Base-by-base conservation (phyloP, 2,888 invertebrate species). In the Pammene fasciana region DNA sequence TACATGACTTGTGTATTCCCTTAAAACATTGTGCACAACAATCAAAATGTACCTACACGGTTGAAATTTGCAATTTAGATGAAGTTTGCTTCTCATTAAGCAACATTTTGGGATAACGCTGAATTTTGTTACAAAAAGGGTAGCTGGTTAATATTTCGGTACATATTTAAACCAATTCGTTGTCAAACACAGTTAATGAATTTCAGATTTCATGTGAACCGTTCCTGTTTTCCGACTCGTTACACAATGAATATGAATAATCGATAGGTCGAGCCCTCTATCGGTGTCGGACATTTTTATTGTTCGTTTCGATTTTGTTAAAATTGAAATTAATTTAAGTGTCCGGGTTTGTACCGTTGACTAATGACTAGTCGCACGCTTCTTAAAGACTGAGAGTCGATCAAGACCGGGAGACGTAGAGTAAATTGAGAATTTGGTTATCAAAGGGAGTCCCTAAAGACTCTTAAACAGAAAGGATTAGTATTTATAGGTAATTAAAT, bases 221-320 rank as follows among this genome's bases (percentile, higher is more conserved):
- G 75, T 65, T 74, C 76, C 75, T 75, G 78, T 82, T 84, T 86
- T 87, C 82, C 74, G 79, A 79, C 75, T 86, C 86, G 82, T 87
- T 89, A 80, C 83, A 76, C 84, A 84, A 81, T 80, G 70, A 71
- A 74, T 80, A 81, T 85, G 82, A 81, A 84, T 83, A 83, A 86
- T 84, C 82, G 78, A 76, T 76, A 74, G 43, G 65, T 70, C 74
- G 74, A 68, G 64, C 55, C 67, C 65, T 52, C 41, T 8, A 50
- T 38, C 52, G 38, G 41, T 38, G 62, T 41, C 9, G 26, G 50
- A n/a, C 0, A 41, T 38, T 62, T 62, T 62, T 52, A 60, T 60
- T 36, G 18, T 52, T 41, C 6, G 7, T 41, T 38, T 52, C n/a
- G 26, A 52, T 41, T 62, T 10, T 50, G 16, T 48, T 48, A 48